A percentile compares a stretch with the other conserved stretches of the same genome.
Conservation (phyloP, 2,888 invertebrate species). For the Ramazzottius varieornatus region DNA sequence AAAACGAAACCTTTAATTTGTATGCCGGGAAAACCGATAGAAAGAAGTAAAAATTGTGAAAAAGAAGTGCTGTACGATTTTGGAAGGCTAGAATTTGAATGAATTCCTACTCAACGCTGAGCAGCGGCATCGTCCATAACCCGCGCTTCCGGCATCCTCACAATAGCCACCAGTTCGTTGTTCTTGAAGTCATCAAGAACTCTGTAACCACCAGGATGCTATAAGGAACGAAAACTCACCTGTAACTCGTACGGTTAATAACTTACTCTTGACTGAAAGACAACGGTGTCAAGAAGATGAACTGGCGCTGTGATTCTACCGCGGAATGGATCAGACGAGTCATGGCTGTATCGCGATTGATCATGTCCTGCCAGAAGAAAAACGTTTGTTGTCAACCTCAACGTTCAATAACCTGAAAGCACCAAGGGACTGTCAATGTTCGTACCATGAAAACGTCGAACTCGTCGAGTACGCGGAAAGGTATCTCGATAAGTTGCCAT, state of each 20-base stretch:
- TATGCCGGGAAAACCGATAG: too few relatives aligned
- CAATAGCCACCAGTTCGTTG: background rate
- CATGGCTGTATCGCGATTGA: conserved; percentile 51
- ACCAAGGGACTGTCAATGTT: too few relatives aligned
- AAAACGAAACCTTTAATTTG: background rate
- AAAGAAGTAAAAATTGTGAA: too few relatives aligned
- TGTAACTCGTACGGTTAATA: background rate
- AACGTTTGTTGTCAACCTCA: too few relatives aligned
- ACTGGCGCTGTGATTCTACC: conserved; percentile 36
- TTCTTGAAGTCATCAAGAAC: background rate
- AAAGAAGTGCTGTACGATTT: too few relatives aligned
- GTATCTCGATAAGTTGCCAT: conserved; percentile 70
- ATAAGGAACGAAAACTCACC: too few relatives aligned
- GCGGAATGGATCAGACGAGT: conserved; percentile 50
- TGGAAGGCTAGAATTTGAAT: too few relatives aligned
- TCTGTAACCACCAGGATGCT: background rate
- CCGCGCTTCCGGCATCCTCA: background rate
- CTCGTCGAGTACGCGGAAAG: conserved; percentile 80
- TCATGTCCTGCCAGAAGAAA: conserved; percentile 38
- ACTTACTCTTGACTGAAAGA: background rate
- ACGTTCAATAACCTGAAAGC: too few relatives aligned
- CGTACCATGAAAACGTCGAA: conserved; percentile 85
- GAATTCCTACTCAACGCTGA: too few relatives aligned
- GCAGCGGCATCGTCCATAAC: background rate
- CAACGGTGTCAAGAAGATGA: conserved; percentile 65